These are phyloP conservation scores for Acronicta aceris DNA, from an alignment of 2,888 invertebrate genomes.

Conservation along the genomic window DNA sequence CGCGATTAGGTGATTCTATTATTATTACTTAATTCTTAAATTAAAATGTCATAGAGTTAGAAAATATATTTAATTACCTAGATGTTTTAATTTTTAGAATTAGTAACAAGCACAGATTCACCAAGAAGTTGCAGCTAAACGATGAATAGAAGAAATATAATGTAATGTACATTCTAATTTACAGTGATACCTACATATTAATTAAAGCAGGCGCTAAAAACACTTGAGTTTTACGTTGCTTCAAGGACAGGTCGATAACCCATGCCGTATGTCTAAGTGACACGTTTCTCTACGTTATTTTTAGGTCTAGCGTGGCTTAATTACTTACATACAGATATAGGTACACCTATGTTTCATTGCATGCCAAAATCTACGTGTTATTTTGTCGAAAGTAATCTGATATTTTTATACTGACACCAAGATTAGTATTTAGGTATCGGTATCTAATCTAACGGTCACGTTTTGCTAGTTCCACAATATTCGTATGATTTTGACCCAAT, in stretches of 20 bases:
- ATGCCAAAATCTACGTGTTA: constrained; percentile 5
- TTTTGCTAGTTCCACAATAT: constrained; percentile 2
- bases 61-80: too few relatives aligned
- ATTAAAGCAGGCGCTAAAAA: not conserved
- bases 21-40: too few relatives aligned
- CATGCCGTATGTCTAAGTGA: constrained; percentile 25
- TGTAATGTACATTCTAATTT: not conserved
- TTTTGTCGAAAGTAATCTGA: not conserved
- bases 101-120: too few relatives aligned
- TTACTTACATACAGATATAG: constrained; percentile 1
- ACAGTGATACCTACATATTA: not conserved
- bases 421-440: not conserved
- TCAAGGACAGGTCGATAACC: constrained; percentile 47
- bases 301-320: constrained; percentile 14
- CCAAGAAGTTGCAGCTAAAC: too few relatives aligned
- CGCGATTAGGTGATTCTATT: too few relatives aligned
- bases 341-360: not conserved
- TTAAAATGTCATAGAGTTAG: too few relatives aligned
- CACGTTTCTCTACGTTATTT: constrained; percentile 34
- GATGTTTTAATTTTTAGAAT: too few relatives aligned
- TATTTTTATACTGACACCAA: not conserved
- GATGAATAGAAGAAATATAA: not conserved
- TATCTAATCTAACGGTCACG: constrained; percentile 15
- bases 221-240: not conserved
- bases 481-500: constrained; percentile 22